Conservation (phyloP, 1,140 invertebrate species). For the Platorchestia sp. region DNA sequence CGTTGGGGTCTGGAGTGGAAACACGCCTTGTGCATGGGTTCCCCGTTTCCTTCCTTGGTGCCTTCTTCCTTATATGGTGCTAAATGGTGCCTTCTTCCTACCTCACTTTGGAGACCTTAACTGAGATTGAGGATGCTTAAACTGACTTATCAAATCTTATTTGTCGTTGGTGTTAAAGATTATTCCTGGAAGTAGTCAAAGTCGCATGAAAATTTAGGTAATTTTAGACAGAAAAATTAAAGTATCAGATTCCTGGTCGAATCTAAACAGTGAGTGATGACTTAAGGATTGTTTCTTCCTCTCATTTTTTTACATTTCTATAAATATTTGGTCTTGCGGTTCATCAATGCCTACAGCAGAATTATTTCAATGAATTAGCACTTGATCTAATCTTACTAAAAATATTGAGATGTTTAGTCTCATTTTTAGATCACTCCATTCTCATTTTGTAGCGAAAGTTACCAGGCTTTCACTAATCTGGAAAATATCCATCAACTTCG, state of each 20-base stretch:
- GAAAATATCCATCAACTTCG: background rate
- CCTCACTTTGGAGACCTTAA: no score
- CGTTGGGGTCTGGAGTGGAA: no score
- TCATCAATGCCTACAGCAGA: background rate
- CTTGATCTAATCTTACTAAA: no score
- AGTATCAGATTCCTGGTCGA: background rate
- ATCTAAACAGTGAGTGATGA: background rate
- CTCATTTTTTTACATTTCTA: background rate
- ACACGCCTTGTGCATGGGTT: no score
- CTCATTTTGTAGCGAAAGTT: background rate
- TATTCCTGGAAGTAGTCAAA: background rate
- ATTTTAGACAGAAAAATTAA: background rate
- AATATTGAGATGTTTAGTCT: background rate
- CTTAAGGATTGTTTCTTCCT: background rate
- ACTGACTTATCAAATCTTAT: background rate
- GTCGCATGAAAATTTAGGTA: background rate
- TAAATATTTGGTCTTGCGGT: no score
- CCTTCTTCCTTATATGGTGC: no score
- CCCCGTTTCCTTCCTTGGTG: no score
- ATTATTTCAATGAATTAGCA: background rate
- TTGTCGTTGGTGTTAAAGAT: background rate
- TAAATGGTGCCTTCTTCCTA: no score
- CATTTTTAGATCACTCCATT: background rate
- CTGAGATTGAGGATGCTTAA: no score
- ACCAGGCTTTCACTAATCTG: background rate